Evolutionary conservation across 1,140 invertebrate species (phyloP), one percentile per base, ranked within the genome.

Genomic region (Asobara japonica): DNA sequence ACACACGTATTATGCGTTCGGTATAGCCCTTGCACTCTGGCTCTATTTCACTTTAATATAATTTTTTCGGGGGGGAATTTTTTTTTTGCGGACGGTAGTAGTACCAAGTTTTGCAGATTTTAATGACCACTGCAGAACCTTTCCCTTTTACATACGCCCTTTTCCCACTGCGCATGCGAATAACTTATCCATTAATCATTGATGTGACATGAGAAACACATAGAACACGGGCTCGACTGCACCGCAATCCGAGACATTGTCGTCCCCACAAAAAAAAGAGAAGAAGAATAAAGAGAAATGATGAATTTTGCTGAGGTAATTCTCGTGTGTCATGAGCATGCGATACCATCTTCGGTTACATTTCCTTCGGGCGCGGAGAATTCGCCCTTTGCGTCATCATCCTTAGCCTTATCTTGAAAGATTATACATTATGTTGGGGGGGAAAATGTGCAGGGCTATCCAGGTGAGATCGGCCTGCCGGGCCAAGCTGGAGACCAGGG

Each of bases 401-500:
- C 29, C n/a, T 25, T 27, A 62, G 8, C 5, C 11, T 56, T 27
- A 56, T 56, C 41, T 45, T 16, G 41, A 45, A 45, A 45, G 41
- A 45, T 45, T 45, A 45, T 45, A 13, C 41, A 45, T 45, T n/a
- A 45, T 45, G 41, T 45, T n/a, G n/a, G n/a, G n/a, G 41, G n/a
- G 41, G n/a, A 13, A 7, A 45, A 45, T 45, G 8, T 41, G 16
- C 27, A 86, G 79, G 89, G 89, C 25, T 77, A 66, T 11, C 79
- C 79, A 36, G 90, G 89, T 65, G 71, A 80, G 33, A 79, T 65
- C 6, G 93, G 93, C 13, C 78, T 83, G 31, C 83, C 86, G 71
- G 93, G 93, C 48, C 83, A 89, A 38, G 77, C 79, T 73, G 93
- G 93, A 16, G 88, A 90, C 18, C 70, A 66, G 2, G 89, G 89